Base-by-base conservation (phyloP, 2,797 vertebrate genomes). In the Acanthiza pusilla region DNA sequence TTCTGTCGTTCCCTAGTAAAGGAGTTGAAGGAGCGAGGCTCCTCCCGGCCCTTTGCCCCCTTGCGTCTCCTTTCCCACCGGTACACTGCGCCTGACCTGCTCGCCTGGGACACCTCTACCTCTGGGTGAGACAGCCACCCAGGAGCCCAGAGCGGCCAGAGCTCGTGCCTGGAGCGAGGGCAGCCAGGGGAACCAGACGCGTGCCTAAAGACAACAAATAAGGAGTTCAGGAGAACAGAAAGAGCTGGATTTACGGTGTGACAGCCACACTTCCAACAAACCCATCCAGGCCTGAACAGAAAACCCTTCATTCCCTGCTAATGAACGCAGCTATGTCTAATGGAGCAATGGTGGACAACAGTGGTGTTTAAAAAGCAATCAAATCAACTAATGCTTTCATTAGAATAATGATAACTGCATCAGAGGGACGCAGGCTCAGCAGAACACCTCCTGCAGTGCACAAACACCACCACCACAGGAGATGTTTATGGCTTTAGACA, bases 401-500 rank as follows among this genome's bases (percentile, higher is more conserved):
- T 97, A 95, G 74, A 94, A 93, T 97, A 94, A 96, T 83, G 91
- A 63, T 95, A 95, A 94, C 79, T 86, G 91, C 96, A 96, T 97
- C 97, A 97, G 97, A 97, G 95, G 85, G 85, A 58, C 94, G 89
- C 80, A 45, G 6, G 83, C 83, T 89, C 86, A 91, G 92, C 70
- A 91, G 77, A 94, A 86, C 18, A 61, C 95, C 89, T 96, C 84
- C 95, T 92, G 93, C 88, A 92, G 94, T 65, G 94, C 85, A 85
- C 88, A 94, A 96, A 93, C 91, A 97, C 80, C 95, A 61, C 80
- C 87, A 96, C 94, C 89, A 95, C 83, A 83, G 95, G 96, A 97
- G 96, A 88, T 93, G 93, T 96, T 97, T 97, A 97, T 96, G 96
- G 86, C 96, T 96, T 96, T 91, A 80, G 96, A 95, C 84, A 88